These are phyloP conservation scores for Echinometra lucunter DNA, from an alignment of 53 echinoderm and acorn worm genomes.

Conservation along the genomic window DNA sequence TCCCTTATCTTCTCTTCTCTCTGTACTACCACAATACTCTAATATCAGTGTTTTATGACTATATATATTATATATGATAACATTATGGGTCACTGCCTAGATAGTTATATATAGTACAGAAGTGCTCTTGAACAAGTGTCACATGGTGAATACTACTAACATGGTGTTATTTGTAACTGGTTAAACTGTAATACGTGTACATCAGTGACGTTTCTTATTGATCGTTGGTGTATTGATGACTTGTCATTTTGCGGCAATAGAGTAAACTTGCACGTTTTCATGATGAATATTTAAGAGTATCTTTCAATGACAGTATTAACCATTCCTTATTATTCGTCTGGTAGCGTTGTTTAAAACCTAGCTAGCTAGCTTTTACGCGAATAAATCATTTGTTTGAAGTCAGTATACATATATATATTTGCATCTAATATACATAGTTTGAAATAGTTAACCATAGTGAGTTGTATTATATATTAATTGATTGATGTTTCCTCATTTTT, in stretches of 20 bases:
- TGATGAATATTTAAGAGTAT: conserved; percentile 53
- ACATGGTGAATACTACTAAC: neutral
- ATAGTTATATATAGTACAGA: conserved; percentile 49
- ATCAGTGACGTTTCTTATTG: neutral
- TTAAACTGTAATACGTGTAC: neutral
- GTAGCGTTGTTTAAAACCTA: neutral
- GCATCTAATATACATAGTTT: conserved; percentile 64
- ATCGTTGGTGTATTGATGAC: conserved; percentile 9
- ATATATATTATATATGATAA: conserved; percentile 16
- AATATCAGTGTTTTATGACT: neutral
- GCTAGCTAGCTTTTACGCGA: conserved; percentile 27
- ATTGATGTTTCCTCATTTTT: conserved; percentile 13
- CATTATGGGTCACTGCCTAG: conserved; percentile 19
- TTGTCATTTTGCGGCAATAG: conserved; percentile 40
- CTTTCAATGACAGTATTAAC: conserved; percentile 65
- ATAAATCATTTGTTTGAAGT: conserved; percentile 8
- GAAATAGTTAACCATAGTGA: conserved; percentile 6
- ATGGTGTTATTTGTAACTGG: conserved; percentile 39
- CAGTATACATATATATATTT: conserved; percentile 64
- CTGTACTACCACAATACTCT: neutral
- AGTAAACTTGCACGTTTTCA: conserved; percentile 37
- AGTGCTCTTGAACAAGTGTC: conserved; percentile 31
- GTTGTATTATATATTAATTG: neutral
- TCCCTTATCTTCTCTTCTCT: neutral
- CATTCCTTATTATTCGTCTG: conserved; percentile 52